Evolutionary conservation across 2,888 invertebrate species (phyloP), one percentile per base, ranked within the genome.

Genomic region (Glaucopsyche alexis): DNA sequence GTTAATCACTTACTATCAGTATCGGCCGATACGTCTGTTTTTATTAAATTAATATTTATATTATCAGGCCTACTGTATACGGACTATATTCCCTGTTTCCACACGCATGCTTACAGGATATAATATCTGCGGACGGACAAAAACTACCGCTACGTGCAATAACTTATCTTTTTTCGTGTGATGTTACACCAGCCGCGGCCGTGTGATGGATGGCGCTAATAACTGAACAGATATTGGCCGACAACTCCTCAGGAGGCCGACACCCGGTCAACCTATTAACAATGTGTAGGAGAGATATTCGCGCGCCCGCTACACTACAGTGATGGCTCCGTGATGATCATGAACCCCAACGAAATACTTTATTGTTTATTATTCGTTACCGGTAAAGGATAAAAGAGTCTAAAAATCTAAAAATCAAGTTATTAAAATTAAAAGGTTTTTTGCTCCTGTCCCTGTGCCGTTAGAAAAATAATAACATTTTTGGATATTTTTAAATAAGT

Each of bases 181-280:
- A 16, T 60, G 29, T 14, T 14, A 1, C 13, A 38, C 7, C 60
- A 29, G 60, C 60, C 60, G 60, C 29, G 1, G 7, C 60, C 60
- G 29, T 13, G 29, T 60, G 60, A 60, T 60, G 29, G 60, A 60
- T 60, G 60, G 60, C 13, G 29, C 29, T 60, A 60, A 60, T 60
- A 38, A 60, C 60, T 19, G 38, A 9, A 60, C 29, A 38, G 60
- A 60, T 13, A 60, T 13, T 47, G 47, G 13, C 29, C 29, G 29
- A 13, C 19, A 4, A 19, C 55, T 55, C 0, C 55, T 5, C 55
- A 42, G 42, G 42, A 49, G 49, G 4, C 49, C 1, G 13, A 45
- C 45, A 45, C 4, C 29, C 42, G 42, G 42, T 42, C 42, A 42
- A 42, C 7, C 7, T 42, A 42, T 42, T 42, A 42, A 42, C 42